Base-by-base conservation (phyloP, 2,797 vertebrate genomes). In the Aldrovandia affinis region DNA sequence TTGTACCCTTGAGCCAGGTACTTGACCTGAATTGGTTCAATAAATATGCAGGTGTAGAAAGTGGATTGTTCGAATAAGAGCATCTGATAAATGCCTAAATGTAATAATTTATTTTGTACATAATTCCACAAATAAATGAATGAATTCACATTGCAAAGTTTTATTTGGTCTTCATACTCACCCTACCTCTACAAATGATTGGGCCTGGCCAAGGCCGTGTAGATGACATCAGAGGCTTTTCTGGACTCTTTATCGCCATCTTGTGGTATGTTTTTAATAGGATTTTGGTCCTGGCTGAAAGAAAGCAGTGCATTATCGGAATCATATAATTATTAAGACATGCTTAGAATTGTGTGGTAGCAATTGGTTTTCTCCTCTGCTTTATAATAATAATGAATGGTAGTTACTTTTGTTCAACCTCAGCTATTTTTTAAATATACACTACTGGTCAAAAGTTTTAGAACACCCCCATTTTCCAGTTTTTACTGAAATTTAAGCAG, bases 201-300 rank as follows among this genome's bases (percentile, higher is more conserved):
- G 20, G 52, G 68, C 68, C 52, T 83, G 28, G 33, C 68, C 81
- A 83, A 36, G 7, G 6, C 50, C 36, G 50, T 57, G 33, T 55
- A 78, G 75, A 78, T 78, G 44, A 78, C 75, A 44, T 77, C 47
- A 57, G 50, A 22, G 39, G n/a, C 50, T 3, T 50, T 36, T 59
- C 20, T 47, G 12, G 33, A 22, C 10, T 57, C 81, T 55, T 33
- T 68, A 5, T 50, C 68, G 30, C 52, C n/a, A 2, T 57, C 81
- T 59, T 10, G 52, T 77, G 52, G 81, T 83, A 68, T 30, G 12
- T 57, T 57, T 57, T 22, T 47, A 33, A 25, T 25, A 55, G 25
- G 47, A 39, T n/a, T 57, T 68, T n/a, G 15, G 14, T 77, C 68
- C 36, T 77, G 68, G 30, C 81, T 77, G 68, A 75, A 65, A 83